Evolutionary conservation across 2,113 vertebrate genomes (phyloP).

Genomic region (Crocuta crocuta): DNA sequence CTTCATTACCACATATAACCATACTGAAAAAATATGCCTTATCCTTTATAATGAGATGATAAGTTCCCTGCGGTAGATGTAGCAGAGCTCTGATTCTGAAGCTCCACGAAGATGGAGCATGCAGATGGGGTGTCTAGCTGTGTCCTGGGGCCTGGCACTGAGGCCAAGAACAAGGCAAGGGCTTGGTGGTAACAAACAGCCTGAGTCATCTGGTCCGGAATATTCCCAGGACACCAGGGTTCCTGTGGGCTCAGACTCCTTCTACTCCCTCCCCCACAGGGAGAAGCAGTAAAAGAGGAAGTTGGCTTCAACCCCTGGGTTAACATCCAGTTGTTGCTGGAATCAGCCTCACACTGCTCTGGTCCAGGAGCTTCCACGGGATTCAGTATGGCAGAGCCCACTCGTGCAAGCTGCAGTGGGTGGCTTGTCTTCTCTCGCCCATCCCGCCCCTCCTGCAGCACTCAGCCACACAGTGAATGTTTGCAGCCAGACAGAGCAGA

Average conservation of each 20-base stretch:
- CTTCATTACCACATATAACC: slow-evolving; percentile 89
- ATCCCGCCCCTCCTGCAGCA: not conserved
- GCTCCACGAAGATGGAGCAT: not conserved
- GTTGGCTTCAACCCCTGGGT: not conserved
- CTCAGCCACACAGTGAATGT: not conserved
- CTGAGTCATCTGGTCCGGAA: slow-evolving; percentile 64
- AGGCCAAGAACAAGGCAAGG: slow-evolving; percentile 62
- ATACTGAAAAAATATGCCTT: slow-evolving; percentile 84
- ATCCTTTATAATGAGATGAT: slow-evolving; percentile 87
- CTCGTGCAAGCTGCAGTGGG: not conserved
- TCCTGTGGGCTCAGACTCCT: not conserved
- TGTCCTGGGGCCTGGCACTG: slow-evolving; percentile 62
- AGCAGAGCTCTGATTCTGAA: slow-evolving; percentile 70
- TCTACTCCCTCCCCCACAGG: no score
- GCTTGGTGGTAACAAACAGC: slow-evolving; percentile 72
- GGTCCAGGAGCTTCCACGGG: slow-evolving; percentile 32
- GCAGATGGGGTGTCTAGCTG: not conserved
- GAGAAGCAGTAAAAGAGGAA: not conserved
- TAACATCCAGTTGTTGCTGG: not conserved
- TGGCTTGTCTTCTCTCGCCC: accelerated
- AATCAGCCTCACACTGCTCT: not conserved
- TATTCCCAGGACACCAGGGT: not conserved
- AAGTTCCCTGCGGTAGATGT: slow-evolving; percentile 79
- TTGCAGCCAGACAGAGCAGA: not conserved
- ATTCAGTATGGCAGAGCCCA: not conserved